These are phyloP conservation scores for Rhyacophila evoluta DNA, from an alignment of 2,888 invertebrate genomes.

Conservation along the genomic window DNA sequence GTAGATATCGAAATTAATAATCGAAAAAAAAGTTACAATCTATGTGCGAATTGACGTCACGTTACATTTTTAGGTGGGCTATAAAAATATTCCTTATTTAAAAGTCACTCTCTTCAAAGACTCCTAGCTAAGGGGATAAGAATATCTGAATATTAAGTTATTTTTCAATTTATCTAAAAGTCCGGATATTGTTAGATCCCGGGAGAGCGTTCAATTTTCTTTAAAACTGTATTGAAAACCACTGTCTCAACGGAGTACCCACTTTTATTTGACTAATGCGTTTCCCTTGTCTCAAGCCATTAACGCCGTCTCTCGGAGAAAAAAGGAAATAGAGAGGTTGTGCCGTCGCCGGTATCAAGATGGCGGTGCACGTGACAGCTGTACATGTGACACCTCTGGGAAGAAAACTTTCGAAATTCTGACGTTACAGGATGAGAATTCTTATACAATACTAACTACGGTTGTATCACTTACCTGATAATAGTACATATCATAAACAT, in stretches of 20 bases:
- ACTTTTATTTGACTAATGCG: constrained; percentile 53
- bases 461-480: not conserved
- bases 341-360: constrained; percentile 39
- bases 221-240: constrained; percentile 24
- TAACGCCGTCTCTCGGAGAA: constrained; percentile 49
- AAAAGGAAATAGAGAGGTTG: constrained; percentile 45
- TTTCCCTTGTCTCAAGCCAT: constrained; percentile 54
- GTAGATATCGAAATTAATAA: too few relatives aligned
- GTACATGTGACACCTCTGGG: constrained; percentile 25
- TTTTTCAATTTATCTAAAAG: constrained; percentile 22
- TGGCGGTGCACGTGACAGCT: constrained; percentile 39
- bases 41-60: too few relatives aligned
- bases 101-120: not conserved
- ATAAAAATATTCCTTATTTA: not conserved
- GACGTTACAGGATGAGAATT: not conserved
- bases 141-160: constrained; percentile 22
- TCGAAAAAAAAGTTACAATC: too few relatives aligned
- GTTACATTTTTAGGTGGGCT: too few relatives aligned
- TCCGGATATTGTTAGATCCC: constrained; percentile 10
- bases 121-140: not conserved
- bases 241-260: constrained; percentile 25
- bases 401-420: constrained; percentile 20
- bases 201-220: constrained; percentile 5
- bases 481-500: too few relatives aligned
- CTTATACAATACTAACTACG: too few relatives aligned